These are phyloP conservation scores for Buathra laborator DNA, from an alignment of 2,888 invertebrate species.

Conservation along the genomic window DNA sequence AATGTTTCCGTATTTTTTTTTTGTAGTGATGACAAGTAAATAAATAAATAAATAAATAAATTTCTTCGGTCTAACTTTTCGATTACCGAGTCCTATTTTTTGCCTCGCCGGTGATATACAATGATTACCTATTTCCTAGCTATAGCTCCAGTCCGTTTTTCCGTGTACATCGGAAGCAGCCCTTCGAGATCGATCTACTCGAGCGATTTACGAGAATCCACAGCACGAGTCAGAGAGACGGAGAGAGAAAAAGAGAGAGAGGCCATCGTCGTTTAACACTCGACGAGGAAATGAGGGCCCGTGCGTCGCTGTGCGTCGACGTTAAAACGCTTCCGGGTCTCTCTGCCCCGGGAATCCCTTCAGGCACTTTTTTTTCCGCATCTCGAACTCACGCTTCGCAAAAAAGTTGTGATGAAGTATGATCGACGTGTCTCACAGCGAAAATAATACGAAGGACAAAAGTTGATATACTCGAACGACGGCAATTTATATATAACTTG, in stretches of 20 bases:
- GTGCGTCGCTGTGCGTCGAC: conserved; percentile 13
- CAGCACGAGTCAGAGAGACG: conserved; percentile 16
- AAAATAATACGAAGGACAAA: neutral
- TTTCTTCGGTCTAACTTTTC: too few relatives aligned
- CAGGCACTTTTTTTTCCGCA: conserved; percentile 32
- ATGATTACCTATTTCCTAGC: too few relatives aligned
- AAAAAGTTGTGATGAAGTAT: conserved; percentile 20
- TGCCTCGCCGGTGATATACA: too few relatives aligned
- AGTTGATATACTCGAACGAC: neutral
- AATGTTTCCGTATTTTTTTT: too few relatives aligned
- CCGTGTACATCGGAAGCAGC: neutral
- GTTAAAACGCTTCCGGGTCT: conserved; percentile 38
- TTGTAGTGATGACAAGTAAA: too few relatives aligned
- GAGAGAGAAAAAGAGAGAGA: neutral
- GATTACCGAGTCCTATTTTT: too few relatives aligned
- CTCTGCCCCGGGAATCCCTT: neutral
- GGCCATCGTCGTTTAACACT: conserved; percentile 17
- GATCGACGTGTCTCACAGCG: conserved; percentile 18
- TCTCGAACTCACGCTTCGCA: neutral
- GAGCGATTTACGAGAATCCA: conserved; percentile 66
- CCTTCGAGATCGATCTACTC: conserved; percentile 66
- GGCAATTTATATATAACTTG: conserved; percentile 11
- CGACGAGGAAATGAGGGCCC: conserved; percentile 25
- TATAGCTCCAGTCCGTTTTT: neutral
- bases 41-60: too few relatives aligned